Conservation (phyloP, 2,113 vertebrate species). For the Cynopterus brachyotis region DNA sequence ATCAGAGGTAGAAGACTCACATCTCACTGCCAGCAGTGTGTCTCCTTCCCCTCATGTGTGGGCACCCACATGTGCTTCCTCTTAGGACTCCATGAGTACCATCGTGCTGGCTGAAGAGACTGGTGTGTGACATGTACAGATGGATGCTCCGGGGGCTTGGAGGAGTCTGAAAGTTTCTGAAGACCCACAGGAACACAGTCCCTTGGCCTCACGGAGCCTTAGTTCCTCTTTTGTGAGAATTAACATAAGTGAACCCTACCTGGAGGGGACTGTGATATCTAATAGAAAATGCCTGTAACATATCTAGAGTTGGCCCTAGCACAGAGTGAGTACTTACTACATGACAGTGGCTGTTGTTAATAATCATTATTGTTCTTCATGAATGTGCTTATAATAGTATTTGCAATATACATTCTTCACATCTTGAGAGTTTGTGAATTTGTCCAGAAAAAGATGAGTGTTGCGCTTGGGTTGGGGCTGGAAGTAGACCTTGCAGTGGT, state of each 20-base stretch:
- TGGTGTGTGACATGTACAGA: background rate
- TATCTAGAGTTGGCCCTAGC: fast-evolving
- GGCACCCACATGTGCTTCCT: background rate
- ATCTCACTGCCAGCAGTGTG: fast-evolving
- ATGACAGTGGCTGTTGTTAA: fast-evolving
- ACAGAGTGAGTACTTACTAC: background rate
- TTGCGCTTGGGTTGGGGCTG: background rate
- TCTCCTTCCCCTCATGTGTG: background rate
- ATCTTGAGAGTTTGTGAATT: background rate
- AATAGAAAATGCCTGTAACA: fast-evolving
- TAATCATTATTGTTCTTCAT: background rate
- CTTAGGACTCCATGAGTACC: background rate
- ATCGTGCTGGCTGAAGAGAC: background rate
- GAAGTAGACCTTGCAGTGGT: fast-evolving
- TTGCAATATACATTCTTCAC: background rate
- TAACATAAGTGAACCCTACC: fast-evolving
- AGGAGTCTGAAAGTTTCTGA: background rate
- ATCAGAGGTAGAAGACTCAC: background rate
- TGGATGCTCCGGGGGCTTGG: fast-evolving
- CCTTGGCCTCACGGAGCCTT: background rate
- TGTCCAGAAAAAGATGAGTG: background rate
- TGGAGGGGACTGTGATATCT: background rate
- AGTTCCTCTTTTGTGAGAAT: background rate
- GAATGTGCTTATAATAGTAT: background rate
- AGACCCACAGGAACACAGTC: background rate